Evolutionary conservation across 2,113 vertebrate genomes (phyloP).

Genomic region (Bambusicola thoracicus): DNA sequence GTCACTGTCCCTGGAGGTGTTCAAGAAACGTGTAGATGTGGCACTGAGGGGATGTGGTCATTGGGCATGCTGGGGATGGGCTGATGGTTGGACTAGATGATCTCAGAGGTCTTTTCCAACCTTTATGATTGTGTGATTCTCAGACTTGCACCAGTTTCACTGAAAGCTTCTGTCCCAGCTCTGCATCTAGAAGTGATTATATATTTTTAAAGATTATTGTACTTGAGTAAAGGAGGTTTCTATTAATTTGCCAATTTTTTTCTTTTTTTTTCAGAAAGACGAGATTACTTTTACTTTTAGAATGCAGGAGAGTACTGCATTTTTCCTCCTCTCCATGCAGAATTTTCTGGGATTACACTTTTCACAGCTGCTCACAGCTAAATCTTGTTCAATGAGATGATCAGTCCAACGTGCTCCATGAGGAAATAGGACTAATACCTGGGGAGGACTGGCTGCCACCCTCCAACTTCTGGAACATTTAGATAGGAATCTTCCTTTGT

Average conservation of each 20-base stretch:
- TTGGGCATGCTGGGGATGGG: too few relatives aligned
- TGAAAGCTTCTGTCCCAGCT: background rate
- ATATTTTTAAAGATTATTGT: background rate
- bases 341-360: background rate
- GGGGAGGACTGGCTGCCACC: background rate
- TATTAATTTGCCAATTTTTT: background rate
- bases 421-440: constrained; percentile 23
- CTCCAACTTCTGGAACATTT: background rate
- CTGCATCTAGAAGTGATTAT: background rate
- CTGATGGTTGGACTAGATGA: too few relatives aligned
- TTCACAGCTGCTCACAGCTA: background rate
- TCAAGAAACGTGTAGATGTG: too few relatives aligned
- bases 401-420: background rate
- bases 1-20: too few relatives aligned
- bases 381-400: background rate
- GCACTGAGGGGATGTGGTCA: too few relatives aligned
- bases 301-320: background rate
- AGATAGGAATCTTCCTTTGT: background rate
- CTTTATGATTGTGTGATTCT: background rate
- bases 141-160: background rate
- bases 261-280: background rate
- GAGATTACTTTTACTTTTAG: background rate
- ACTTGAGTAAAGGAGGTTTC: background rate
- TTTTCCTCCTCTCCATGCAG: background rate
- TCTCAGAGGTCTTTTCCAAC: too few relatives aligned